A percentile compares a stretch with the other conserved stretches of the same genome.
phyloP scores from a whole-genome alignment of 2,888 invertebrate genomes.

The Noctuana brunneofusca region DNA sequence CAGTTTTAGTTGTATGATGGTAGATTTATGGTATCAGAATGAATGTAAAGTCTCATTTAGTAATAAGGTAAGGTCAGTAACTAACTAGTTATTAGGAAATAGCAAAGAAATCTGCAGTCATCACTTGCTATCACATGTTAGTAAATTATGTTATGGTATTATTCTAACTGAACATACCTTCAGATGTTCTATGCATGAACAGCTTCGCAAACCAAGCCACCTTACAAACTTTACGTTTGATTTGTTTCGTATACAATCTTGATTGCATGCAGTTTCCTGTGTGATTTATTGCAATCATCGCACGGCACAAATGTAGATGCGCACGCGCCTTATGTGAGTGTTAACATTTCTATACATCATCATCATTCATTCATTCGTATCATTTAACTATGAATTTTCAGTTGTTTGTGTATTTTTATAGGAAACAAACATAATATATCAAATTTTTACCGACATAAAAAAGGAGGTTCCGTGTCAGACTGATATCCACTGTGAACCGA shows the following conservation, averaged over 20 bases:
- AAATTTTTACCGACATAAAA: too few species aligned
- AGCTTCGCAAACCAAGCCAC: neutral
- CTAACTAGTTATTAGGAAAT: too few species aligned
- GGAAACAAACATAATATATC: too few species aligned
- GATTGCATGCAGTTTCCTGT: slow-evolving; percentile 18
- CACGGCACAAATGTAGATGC: slow-evolving; percentile 6
- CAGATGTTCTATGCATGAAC: too few species aligned
- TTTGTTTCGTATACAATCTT: slow-evolving; percentile 8
- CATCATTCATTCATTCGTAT: too few species aligned
- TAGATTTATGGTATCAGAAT: neutral
- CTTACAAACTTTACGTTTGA: slow-evolving; percentile 10
- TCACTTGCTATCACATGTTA: too few species aligned
- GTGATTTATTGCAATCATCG: slow-evolving; percentile 24
- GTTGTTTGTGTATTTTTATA: neutral
- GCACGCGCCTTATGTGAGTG: slow-evolving; percentile 1
- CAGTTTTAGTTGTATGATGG: neutral
- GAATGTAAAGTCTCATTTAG: neutral
- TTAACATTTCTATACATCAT: neutral
- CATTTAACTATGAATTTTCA: neutral
- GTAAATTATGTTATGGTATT: too few species aligned
- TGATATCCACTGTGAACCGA: too few species aligned
- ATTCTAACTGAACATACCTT: too few species aligned
- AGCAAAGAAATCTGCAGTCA: too few species aligned
- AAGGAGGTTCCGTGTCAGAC: too few species aligned
- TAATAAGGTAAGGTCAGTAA: too few species aligned